Base-by-base conservation (phyloP, 1,140 invertebrate species). In the Pachypeltis micranthus region DNA sequence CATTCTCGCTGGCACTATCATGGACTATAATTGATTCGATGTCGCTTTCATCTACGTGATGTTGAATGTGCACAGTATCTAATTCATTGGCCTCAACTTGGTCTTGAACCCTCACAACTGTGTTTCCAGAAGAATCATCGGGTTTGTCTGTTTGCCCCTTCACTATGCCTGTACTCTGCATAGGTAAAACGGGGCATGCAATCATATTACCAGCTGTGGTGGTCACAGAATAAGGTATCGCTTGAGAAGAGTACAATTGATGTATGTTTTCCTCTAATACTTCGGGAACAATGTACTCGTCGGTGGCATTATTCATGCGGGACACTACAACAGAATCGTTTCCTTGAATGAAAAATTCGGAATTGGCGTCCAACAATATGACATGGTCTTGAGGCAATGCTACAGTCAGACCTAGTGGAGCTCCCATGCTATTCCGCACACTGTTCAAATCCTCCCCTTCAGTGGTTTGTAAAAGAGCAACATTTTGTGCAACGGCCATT, bases 231-330 rank as follows among this genome's bases (percentile, higher is more conserved):
- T 51, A 51, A 51, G 7, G 7, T 21, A 51, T 16, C 4, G 7
- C 47, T 4, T 51, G 47, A 14, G 57, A 31, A 2, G 57, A 59
- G 24, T 59, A 59, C 19, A 59, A 31, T 59, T 59, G 57, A 1
- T 28, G 26, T 28, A 59, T 59, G 27, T 25, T 23, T 14, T 59
- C 29, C 14, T 59, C 57, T 28, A 69, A 65, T 19, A 70, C 66
- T 59, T 70, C 70, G 34, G 68, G 67, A 1, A 70, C 65, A 60
- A 67, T 68, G 60, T 67, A 69, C 58, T 69, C 68, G 44, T 66
- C 69, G 29, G 55, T 44, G 23, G 56, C 56, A 39, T 27, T 51
- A 28, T 61, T 56, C 47, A 51, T 10, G 25, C 39, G 56, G 23
- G 59, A 27, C 4, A 67, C 56, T n/a, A 65, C 66, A 63, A 39